Conservation (phyloP, 2,888 invertebrate genomes). For the Hymenopus coronatus region DNA sequence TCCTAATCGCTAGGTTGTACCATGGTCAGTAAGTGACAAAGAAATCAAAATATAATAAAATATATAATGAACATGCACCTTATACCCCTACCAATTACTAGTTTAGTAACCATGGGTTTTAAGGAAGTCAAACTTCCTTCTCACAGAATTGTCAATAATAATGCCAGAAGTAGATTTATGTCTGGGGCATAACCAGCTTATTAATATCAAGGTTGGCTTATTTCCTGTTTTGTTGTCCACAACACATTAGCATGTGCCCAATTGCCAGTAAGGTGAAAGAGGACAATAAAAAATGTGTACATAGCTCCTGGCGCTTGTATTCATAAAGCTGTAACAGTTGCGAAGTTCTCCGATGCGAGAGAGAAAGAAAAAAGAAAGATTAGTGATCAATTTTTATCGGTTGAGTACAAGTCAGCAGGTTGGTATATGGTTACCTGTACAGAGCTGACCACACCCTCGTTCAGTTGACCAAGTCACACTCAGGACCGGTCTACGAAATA, state of each 20-base stretch:
- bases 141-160: no score
- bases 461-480: not conserved
- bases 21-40: no score
- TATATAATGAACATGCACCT: no score
- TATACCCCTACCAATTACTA: no score
- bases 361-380: not conserved
- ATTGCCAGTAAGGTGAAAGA: not conserved
- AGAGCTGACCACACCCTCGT: not conserved
- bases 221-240: not conserved
- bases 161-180: no score
- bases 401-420: not conserved
- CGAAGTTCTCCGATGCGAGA: not conserved
- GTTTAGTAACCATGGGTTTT: no score
- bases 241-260: not conserved
- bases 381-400: not conserved
- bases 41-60: no score
- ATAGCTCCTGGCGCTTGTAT: not conserved
- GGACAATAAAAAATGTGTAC: not conserved
- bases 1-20: no score
- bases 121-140: no score
- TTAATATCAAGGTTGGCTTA: not conserved
- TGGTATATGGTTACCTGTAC: not conserved
- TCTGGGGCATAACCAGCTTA: not conserved
- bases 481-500: conserved; percentile 1
- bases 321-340: not conserved